phyloP scores from a whole-genome alignment of 2,797 vertebrate species.

The Falco peregrinus region DNA sequence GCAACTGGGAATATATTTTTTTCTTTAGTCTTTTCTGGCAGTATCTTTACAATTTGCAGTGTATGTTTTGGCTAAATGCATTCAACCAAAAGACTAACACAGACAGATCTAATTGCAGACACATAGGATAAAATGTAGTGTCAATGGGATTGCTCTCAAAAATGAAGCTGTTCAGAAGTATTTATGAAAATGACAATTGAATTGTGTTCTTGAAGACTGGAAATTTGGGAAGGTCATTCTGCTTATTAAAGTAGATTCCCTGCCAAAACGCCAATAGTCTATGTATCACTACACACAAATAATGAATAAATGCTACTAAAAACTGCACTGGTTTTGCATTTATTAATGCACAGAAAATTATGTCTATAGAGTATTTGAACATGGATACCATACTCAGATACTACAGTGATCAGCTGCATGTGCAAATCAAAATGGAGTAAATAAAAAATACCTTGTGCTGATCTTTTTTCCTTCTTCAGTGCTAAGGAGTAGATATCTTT shows the following conservation, averaged over 20 bases:
- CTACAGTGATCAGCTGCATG: background rate
- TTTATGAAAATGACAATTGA: background rate
- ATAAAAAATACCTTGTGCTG: background rate
- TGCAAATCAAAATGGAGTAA: background rate
- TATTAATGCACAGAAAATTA: background rate
- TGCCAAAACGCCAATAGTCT: background rate
- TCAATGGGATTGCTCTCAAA: background rate
- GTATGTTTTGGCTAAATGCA: background rate
- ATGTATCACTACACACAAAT: background rate
- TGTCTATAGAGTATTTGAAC: background rate
- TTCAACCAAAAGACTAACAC: background rate
- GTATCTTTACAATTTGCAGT: background rate
- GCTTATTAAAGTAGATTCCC: background rate
- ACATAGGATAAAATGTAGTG: background rate
- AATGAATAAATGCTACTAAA: background rate
- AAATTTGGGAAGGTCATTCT: background rate
- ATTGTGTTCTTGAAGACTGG: background rate
- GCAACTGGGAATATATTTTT: background rate
- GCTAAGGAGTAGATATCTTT: background rate
- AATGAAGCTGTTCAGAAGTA: background rate
- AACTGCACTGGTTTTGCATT: background rate
- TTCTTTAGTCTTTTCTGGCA: conserved; percentile 11
- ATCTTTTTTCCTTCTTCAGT: background rate
- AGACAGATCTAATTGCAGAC: background rate
- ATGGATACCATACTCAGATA: background rate